A percentile compares a stretch with the other conserved stretches of the same genome.
Conservation (phyloP, 2,113 vertebrate species). For the Pterocles gutturalis region DNA sequence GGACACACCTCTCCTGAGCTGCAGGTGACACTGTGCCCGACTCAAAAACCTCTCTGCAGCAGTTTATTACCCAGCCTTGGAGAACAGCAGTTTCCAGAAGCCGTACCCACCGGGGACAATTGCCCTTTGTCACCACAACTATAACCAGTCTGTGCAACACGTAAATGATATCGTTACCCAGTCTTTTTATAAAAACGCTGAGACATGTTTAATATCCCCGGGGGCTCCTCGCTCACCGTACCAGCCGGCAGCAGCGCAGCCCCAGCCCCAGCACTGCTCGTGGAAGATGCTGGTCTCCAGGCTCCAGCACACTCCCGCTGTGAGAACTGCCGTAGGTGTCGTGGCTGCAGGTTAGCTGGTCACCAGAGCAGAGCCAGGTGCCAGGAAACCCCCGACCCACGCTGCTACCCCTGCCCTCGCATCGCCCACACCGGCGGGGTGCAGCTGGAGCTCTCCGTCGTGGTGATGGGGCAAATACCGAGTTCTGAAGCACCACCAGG, state of each 20-base stretch:
- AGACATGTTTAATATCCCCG: background rate
- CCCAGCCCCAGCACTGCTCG: background rate
- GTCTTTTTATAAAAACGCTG: background rate
- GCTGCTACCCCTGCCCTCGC: background rate
- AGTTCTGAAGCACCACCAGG: background rate
- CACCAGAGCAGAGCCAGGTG: background rate
- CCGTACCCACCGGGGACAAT: background rate
- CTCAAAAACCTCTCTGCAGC: background rate
- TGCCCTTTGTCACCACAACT: background rate
- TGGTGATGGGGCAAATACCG: background rate
- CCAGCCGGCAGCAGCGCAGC: background rate
- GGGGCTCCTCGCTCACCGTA: background rate
- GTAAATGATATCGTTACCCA: background rate
- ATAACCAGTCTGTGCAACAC: background rate
- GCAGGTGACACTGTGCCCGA: background rate
- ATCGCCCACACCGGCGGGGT: fast-evolving
- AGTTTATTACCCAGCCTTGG: background rate
- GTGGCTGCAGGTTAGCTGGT: background rate
- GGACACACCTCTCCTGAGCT: background rate
- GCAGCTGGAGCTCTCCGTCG: background rate
- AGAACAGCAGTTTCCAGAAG: background rate
- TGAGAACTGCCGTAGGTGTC: background rate
- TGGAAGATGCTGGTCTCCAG: background rate
- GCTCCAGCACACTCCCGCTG: background rate
- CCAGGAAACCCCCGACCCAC: background rate